Evolutionary conservation across 1,140 invertebrate species (phyloP).

Genomic region (Chymomyza costata): DNA sequence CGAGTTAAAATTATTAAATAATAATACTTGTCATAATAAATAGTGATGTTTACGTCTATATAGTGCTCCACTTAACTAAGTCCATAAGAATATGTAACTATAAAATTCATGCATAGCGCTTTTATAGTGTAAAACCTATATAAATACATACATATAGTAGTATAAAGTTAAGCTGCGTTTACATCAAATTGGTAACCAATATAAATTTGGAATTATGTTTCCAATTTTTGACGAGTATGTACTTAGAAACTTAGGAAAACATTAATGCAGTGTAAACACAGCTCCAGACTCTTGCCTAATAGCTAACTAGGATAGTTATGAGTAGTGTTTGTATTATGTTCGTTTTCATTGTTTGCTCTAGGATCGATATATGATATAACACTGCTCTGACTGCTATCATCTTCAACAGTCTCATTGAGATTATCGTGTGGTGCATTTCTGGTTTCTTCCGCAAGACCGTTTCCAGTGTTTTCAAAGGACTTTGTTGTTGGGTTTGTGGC

Average conservation of each 20-base stretch:
- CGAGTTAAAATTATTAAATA: too few relatives aligned
- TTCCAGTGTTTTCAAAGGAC: not conserved
- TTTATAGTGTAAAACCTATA: too few relatives aligned
- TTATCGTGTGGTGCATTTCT: constrained; percentile 38
- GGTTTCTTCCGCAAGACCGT: constrained; percentile 11
- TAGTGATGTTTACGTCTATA: too few relatives aligned
- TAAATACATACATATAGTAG: too few relatives aligned
- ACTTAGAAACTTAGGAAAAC: too few relatives aligned
- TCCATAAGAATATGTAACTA: not conserved
- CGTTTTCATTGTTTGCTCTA: constrained; percentile 41
- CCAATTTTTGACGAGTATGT: too few relatives aligned
- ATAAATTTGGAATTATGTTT: too few relatives aligned
- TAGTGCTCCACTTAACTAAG: not conserved
- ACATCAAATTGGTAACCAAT: too few relatives aligned
- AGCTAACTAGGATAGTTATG: constrained; percentile 38
- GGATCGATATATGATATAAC: constrained; percentile 74
- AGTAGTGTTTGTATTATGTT: constrained; percentile 16
- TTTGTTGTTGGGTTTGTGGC: not conserved
- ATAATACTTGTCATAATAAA: too few relatives aligned
- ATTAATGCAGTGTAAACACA: too few relatives aligned
- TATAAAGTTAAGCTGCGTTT: too few relatives aligned
- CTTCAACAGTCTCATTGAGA: constrained; percentile 66
- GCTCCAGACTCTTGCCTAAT: not conserved
- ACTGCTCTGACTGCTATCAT: constrained; percentile 74
- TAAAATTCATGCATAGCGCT: too few relatives aligned